Evolutionary conservation across 2,113 vertebrate genomes (phyloP).

Genomic region (Actinemys pallida): DNA sequence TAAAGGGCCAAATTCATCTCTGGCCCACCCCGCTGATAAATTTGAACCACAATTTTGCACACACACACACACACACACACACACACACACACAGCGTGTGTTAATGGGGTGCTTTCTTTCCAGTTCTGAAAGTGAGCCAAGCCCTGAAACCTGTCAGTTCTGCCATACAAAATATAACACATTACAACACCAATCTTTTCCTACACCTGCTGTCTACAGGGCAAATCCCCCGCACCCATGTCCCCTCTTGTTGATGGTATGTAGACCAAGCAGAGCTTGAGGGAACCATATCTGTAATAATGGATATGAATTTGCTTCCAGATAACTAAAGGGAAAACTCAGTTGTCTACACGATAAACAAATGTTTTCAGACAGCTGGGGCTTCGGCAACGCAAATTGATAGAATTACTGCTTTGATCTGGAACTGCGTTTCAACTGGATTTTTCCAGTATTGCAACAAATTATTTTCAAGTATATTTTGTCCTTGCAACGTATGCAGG

Average conservation of each 20-base stretch:
- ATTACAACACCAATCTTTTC: background rate
- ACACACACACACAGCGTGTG: background rate
- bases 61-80: rapidly evolving
- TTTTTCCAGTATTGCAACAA: background rate
- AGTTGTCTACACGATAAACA: background rate
- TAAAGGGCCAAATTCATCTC: background rate
- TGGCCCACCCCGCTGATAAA: background rate
- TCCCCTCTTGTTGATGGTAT: background rate
- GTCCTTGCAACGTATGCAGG: background rate
- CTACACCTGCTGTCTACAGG: background rate
- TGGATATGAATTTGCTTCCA: background rate
- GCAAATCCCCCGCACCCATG: background rate
- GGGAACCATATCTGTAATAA: background rate
- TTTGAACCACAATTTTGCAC: background rate
- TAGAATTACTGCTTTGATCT: background rate
- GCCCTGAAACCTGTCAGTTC: background rate
- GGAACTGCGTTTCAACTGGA: background rate
- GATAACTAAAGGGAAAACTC: background rate
- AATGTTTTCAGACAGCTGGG: background rate
- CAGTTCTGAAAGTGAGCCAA: background rate
- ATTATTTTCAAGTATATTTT: background rate
- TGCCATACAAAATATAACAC: background rate
- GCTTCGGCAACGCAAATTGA: background rate
- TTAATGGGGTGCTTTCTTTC: background rate
- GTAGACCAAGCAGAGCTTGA: background rate